phyloP scores from a whole-genome alignment of 2,888 invertebrate species.

The Dastarcus helophoroides region DNA sequence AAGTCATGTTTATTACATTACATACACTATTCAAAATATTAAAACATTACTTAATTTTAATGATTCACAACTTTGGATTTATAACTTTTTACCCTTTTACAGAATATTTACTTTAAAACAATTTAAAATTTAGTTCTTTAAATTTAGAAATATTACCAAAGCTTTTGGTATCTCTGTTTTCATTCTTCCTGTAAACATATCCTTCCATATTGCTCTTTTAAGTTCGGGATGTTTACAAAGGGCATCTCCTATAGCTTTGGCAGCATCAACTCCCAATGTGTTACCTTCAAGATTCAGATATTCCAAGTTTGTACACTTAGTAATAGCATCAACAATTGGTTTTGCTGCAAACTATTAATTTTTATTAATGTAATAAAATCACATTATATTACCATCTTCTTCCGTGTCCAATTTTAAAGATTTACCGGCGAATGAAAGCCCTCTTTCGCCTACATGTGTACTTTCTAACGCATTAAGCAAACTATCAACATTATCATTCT shows the following conservation, averaged over 20 bases:
- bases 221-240: conserved; percentile 68
- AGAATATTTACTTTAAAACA: not conserved
- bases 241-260: conserved; percentile 70
- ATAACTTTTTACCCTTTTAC: too few relatives aligned
- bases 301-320: conserved; percentile 53
- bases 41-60: too few relatives aligned
- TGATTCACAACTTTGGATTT: too few relatives aligned
- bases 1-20: too few relatives aligned
- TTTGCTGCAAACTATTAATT: conserved; percentile 47
- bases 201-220: conserved; percentile 81
- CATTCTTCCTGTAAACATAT: conserved; percentile 92
- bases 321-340: conserved; percentile 65
- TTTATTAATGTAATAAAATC: conserved; percentile 2
- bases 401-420: conserved; percentile 67
- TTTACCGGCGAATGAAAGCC: conserved; percentile 73
- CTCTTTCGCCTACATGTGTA: conserved; percentile 39
- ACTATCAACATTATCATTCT: conserved; percentile 48
- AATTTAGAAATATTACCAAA: too few relatives aligned
- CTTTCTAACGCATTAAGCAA: conserved; percentile 40
- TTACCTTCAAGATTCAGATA: conserved; percentile 83
- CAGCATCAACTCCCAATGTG: conserved; percentile 83
- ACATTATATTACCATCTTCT: conserved; percentile 56
- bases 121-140: conserved; percentile 34
- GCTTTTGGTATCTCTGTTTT: conserved; percentile 93
- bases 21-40: too few relatives aligned